Percentiles rank a stretch among this genome's conserved stretches.
Conservation (phyloP, 2,113 vertebrate genomes). For the Hypocryptadius cinnamomeus region DNA sequence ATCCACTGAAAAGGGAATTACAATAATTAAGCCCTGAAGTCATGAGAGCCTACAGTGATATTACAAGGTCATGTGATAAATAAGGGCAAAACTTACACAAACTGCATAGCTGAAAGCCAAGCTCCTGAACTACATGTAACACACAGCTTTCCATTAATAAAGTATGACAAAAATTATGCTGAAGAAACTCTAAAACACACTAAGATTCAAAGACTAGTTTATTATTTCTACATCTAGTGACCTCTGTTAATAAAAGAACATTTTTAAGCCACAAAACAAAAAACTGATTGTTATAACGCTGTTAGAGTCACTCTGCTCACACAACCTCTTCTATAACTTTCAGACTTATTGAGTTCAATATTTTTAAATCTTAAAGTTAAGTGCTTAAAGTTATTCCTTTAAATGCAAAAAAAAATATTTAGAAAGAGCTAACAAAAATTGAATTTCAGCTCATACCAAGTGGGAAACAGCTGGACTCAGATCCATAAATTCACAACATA, state of each 20-base stretch:
- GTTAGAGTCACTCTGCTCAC: background rate
- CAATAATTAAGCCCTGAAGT: conserved; percentile 35
- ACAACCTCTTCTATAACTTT: background rate
- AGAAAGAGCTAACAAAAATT: background rate
- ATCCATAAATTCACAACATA: background rate
- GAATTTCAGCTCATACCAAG: background rate
- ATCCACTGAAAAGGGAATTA: conserved; percentile 37
- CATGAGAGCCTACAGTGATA: background rate
- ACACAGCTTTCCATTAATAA: background rate
- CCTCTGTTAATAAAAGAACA: background rate
- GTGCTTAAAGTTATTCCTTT: background rate
- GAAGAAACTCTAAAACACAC: background rate
- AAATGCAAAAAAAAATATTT: background rate
- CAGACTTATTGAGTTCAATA: background rate
- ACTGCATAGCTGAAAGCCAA: background rate
- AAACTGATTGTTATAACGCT: background rate
- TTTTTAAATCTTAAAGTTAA: background rate
- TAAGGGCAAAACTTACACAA: conserved; percentile 7
- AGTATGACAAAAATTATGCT: background rate
- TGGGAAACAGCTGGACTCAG: background rate
- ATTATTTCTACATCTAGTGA: background rate
- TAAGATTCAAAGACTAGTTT: background rate
- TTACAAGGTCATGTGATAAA: conserved; percentile 16
- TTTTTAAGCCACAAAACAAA: background rate
- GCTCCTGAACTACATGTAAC: background rate